Percentiles rank a stretch among this genome's conserved stretches.
These are phyloP conservation scores for Aphis gossypii DNA, from an alignment of 1,140 invertebrate genomes.

Conservation along the genomic window DNA sequence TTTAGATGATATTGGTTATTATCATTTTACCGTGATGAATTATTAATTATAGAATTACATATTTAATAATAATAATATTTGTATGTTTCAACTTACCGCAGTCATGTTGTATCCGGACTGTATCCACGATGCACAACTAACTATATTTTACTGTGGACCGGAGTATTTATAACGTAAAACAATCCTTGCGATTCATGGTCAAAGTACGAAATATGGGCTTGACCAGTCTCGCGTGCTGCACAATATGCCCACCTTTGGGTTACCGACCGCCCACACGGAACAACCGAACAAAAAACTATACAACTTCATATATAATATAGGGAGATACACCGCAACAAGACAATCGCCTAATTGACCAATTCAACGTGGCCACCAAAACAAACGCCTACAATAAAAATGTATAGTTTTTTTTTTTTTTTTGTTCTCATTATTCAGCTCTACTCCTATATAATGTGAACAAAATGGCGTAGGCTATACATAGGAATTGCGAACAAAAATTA, in stretches of 20 bases:
- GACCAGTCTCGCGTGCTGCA: slow-evolving; percentile 18
- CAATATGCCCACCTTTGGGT: slow-evolving; percentile 24
- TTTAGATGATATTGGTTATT: not conserved
- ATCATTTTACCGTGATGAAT: not conserved
- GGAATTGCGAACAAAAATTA: slow-evolving; percentile 32
- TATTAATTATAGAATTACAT: not conserved
- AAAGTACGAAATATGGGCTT: slow-evolving; percentile 47
- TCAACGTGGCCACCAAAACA: slow-evolving; percentile 55
- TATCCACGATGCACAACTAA: not conserved
- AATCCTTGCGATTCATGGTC: slow-evolving; percentile 53
- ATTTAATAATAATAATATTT: not conserved
- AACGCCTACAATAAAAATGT: slow-evolving; percentile 21
- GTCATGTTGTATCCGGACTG: slow-evolving; percentile 38
- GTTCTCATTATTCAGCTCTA: not conserved
- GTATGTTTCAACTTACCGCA: not conserved
- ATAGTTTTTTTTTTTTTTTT: slow-evolving; percentile 1
- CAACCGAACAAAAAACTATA: slow-evolving; percentile 29
- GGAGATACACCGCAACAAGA: not conserved
- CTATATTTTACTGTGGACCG: not conserved
- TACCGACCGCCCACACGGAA: slow-evolving; percentile 42
- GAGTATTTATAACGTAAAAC: slow-evolving; percentile 12
- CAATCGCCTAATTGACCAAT: slow-evolving; percentile 55
- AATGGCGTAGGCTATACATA: slow-evolving; percentile 32
- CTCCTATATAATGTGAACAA: not conserved
- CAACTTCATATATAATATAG: not conserved